Conservation (phyloP, 2,888 invertebrate genomes). For the Onchidella celtica region DNA sequence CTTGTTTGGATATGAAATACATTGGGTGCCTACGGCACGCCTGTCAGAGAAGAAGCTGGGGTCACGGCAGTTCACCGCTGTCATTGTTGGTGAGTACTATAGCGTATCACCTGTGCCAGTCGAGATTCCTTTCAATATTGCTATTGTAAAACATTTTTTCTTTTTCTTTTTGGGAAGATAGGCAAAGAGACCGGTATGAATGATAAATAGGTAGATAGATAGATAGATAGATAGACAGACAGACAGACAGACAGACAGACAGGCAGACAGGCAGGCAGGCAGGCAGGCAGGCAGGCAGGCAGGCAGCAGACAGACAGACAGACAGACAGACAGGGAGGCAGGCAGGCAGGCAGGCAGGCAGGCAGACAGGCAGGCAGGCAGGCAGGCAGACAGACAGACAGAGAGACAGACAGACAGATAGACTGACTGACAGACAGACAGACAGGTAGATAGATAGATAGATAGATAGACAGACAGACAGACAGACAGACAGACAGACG, state of each 20-base stretch:
- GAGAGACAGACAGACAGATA: background rate
- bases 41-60: no score
- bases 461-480: background rate
- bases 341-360: no score
- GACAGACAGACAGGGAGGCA: background rate
- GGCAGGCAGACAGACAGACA: background rate
- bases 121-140: no score
- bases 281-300: background rate
- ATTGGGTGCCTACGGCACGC: no score
- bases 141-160: no score
- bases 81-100: no score
- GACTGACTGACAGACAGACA: background rate
- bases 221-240: background rate
- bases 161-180: no score
- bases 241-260: background rate
- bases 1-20: no score
- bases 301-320: background rate
- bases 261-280: background rate
- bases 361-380: background rate
- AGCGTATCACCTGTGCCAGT: no score
- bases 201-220: background rate
- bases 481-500: background rate
- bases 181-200: background rate
- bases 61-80: no score
- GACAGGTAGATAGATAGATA: background rate